Percentiles rank a stretch among this genome's conserved stretches.
Evolutionary conservation across 2,888 invertebrate genomes (phyloP).

Genomic region (Caenorhabditis japonica): DNA sequence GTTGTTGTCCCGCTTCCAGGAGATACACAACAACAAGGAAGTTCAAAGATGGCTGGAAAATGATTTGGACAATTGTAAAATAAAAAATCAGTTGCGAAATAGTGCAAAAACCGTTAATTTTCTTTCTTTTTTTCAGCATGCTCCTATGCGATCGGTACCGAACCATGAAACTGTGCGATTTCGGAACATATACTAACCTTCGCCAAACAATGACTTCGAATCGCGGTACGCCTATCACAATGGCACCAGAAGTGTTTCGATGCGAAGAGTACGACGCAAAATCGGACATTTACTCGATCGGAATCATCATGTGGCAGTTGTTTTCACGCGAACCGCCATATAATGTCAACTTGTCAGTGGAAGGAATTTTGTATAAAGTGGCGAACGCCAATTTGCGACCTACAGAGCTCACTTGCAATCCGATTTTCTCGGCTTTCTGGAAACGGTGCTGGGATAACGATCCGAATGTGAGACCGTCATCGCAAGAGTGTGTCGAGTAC

Average conservation of each 20-base stretch:
- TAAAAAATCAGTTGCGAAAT: too few relatives aligned
- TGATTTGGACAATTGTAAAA: too few relatives aligned
- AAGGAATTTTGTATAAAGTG: conserved; percentile 52
- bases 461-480: conserved; percentile 60
- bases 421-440: conserved; percentile 51
- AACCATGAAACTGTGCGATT: conserved; percentile 96
- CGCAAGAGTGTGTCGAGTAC: conserved; percentile 57
- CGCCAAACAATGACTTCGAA: conserved; percentile 84
- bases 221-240: conserved; percentile 97
- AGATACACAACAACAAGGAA: too few relatives aligned
- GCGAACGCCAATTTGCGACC: conserved; percentile 42
- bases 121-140: conserved; percentile 81
- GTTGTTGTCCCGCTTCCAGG: too few relatives aligned
- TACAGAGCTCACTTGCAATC: conserved; percentile 40
- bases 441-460: conserved; percentile 65
- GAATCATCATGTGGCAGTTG: conserved; percentile 97
- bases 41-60: too few relatives aligned
- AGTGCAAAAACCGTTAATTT: too few relatives aligned
- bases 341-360: conserved; percentile 12
- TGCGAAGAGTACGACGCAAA: conserved; percentile 94
- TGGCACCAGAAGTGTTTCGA: conserved; percentile 89
- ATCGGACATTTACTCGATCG: conserved; percentile 99
- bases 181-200: conserved; percentile 82
- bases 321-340: conserved; percentile 83
- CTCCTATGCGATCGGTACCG: conserved; percentile 88